Evolutionary conservation across 2,888 invertebrate genomes (phyloP).

Genomic region (Nymphalis urticae): DNA sequence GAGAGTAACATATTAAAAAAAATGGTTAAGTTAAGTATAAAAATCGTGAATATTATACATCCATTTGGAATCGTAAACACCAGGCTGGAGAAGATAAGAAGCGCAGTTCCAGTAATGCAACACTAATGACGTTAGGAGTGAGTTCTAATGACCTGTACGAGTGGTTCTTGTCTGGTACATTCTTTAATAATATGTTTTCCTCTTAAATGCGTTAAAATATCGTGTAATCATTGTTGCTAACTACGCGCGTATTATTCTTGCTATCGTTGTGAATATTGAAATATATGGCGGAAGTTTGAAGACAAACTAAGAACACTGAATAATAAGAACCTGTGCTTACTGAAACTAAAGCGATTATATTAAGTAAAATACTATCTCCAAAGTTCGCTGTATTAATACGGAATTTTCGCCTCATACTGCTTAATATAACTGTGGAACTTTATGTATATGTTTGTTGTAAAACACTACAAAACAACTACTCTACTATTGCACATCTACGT

Average conservation of each 20-base stretch:
- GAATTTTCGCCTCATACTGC: constrained; percentile 43
- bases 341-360: constrained; percentile 59
- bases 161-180: constrained; percentile 28
- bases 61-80: constrained; percentile 29
- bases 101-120: constrained; percentile 35
- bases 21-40: not conserved
- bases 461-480: too few species aligned
- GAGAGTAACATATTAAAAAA: not conserved
- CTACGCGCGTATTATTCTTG: constrained; percentile 56
- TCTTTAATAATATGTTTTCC: constrained; percentile 22
- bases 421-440: constrained; percentile 44
- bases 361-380: constrained; percentile 56
- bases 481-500: too few species aligned
- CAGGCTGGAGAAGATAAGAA: constrained; percentile 30
- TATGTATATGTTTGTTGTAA: too few species aligned
- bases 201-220: constrained; percentile 24
- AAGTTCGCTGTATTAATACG: constrained; percentile 40
- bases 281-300: constrained; percentile 64
- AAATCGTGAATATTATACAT: constrained; percentile 23
- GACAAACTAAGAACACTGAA: constrained; percentile 62
- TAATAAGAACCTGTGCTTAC: constrained; percentile 60
- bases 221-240: constrained; percentile 46
- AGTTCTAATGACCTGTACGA: constrained; percentile 36
- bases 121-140: constrained; percentile 36
- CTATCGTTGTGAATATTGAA: constrained; percentile 66